Evolutionary conservation across 2,888 invertebrate species (phyloP).

Genomic region (Corythucha ciliata): DNA sequence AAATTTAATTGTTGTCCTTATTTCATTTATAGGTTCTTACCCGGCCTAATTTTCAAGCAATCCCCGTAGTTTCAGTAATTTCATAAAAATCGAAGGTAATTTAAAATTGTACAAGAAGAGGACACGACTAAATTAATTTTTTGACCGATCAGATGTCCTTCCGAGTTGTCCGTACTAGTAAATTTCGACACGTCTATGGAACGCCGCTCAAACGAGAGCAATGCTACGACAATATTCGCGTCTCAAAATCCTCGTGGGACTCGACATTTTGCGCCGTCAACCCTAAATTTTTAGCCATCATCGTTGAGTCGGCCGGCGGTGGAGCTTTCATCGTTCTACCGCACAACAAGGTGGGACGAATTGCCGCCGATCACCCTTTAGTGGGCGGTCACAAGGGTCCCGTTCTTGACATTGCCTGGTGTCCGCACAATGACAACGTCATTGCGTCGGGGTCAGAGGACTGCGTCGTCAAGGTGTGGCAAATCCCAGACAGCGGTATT

Average conservation of each 20-base stretch:
- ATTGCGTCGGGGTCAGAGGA: conserved; percentile 97
- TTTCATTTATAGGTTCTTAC: too few relatives aligned
- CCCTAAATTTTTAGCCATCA: conserved; percentile 94
- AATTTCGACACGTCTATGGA: conserved; percentile 94
- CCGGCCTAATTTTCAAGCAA: neutral
- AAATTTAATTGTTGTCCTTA: neutral
- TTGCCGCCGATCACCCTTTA: conserved; percentile 85
- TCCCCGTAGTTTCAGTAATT: neutral
- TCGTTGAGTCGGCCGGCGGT: conserved; percentile 93
- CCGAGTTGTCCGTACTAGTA: conserved; percentile 92
- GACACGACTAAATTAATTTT: neutral
- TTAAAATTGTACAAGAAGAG: neutral
- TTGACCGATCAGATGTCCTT: conserved; percentile 62
- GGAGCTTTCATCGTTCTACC: conserved; percentile 93
- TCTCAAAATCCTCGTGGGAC: conserved; percentile 97
- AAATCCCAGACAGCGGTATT: conserved; percentile 85
- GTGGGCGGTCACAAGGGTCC: conserved; percentile 96
- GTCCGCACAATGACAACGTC: conserved; percentile 95
- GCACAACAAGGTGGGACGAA: conserved; percentile 87
- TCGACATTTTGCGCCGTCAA: conserved; percentile 97
- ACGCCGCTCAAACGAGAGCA: conserved; percentile 87
- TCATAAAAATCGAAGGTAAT: neutral
- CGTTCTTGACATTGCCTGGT: conserved; percentile 94
- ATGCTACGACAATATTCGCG: conserved; percentile 94
- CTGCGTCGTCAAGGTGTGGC: conserved; percentile 94